Evolutionary conservation across 2,113 vertebrate genomes (phyloP), one percentile per base, ranked within the genome.

Genomic region (Plecotus auritus): DNA sequence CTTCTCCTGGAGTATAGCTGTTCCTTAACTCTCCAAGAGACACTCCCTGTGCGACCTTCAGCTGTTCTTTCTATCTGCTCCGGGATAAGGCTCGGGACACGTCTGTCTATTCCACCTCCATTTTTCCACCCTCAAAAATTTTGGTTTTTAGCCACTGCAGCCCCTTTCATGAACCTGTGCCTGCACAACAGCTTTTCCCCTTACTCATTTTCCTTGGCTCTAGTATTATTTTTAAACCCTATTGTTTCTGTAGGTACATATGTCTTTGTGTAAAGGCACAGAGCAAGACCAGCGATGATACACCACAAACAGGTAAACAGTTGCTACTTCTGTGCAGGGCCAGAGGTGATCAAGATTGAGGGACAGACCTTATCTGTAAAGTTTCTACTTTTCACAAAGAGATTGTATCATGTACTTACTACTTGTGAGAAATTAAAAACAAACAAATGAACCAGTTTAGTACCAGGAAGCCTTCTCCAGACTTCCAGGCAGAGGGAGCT

Each of bases 401-500:
- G 67, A 84, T 83, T n/a, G 9, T 86, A 81, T 86, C 51, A 61
- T 86, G 23, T 80, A 67, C 76, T 94, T 95, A 88, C 85, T 91
- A 64, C 47, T 81, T 86, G 88, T 88, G 73, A 93, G 77, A 74
- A 70, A 77, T 8, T 7, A 32, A 93, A 96, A 90, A 90, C 82
- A 93, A 93, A 91, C 22, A 82, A 49, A 90, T 10, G n/a, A 83
- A 42, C 32, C 28, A 61, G 76, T 74, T 92, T 73, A 94, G 73
- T 69, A 72, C 13, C n/a, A 91, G 76, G 23, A 95, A 83, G 23
- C 10, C 30, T 88, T 86, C 78, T 47, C 47, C 66, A 85, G 49
- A 49, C 77, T 82, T 95, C 73, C 82, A 93, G 93, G 89, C 84
- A 95, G 69, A 96, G 95, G 91, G 83, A 93, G 91, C n/a, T 83